phyloP scores from a whole-genome alignment of 2,797 vertebrate genomes.

The Dendrocincla fuliginosa region DNA sequence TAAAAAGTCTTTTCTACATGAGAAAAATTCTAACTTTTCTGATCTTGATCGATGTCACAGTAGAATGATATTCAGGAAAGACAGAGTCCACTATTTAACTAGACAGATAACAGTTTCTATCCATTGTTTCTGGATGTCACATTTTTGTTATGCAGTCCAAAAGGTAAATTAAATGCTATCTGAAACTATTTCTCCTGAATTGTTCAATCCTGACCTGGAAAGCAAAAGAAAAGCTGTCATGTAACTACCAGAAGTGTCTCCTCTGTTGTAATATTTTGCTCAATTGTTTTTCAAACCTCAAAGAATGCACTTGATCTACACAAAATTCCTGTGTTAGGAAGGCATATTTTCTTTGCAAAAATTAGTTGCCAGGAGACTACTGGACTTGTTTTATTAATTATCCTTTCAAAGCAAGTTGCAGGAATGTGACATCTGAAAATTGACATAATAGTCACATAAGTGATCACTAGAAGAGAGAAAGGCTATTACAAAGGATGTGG shows the following conservation, averaged over 20 bases:
- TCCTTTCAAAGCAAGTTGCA: not conserved
- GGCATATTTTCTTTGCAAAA: not conserved
- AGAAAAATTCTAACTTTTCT: not conserved
- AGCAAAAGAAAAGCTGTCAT: not conserved
- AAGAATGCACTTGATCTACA: not conserved
- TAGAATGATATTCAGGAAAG: not conserved
- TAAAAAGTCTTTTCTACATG: not conserved
- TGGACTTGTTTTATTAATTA: not conserved
- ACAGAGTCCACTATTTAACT: not conserved
- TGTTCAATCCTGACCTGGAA: not conserved
- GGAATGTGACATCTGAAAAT: not conserved
- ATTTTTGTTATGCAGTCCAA: not conserved
- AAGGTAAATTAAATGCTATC: not conserved
- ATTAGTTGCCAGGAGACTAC: not conserved
- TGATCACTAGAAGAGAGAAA: not conserved
- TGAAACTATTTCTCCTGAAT: not conserved
- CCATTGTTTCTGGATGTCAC: not conserved
- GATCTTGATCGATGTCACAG: not conserved
- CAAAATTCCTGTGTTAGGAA: not conserved
- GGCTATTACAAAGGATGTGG: not conserved
- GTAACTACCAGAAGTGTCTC: not conserved
- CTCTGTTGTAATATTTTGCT: not conserved
- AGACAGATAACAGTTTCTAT: not conserved
- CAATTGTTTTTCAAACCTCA: not conserved
- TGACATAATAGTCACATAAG: not conserved